phyloP scores from a whole-genome alignment of 2,797 vertebrate species.

The Hippocampus kuda region DNA sequence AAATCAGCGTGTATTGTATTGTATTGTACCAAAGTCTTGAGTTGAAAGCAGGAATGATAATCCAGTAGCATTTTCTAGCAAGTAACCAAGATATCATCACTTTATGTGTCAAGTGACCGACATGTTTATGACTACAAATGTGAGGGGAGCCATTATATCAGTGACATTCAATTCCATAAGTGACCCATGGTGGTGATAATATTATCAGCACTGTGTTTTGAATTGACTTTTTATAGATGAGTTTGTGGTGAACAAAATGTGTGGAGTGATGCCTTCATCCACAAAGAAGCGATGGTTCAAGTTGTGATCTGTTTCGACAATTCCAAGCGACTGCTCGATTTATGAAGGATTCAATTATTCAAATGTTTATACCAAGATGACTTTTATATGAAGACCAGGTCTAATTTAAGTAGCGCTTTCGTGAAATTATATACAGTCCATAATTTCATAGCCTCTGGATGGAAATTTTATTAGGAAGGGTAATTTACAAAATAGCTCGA shows the following conservation, averaged over 20 bases:
- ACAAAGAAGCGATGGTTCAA: not conserved
- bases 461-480: not conserved
- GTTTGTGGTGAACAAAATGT: not conserved
- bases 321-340: not conserved
- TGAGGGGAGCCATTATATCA: not conserved
- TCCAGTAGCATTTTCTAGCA: not conserved
- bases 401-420: not conserved
- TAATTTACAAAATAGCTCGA: not conserved
- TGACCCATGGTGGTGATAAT: not conserved
- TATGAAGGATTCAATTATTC: not conserved
- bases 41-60: not conserved
- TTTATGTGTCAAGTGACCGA: conserved; percentile 1
- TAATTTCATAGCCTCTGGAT: not conserved
- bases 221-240: conserved; percentile 1
- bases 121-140: not conserved
- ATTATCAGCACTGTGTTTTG: not conserved
- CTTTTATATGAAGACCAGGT: not conserved
- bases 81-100: not conserved
- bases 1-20: too few species aligned
- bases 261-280: not conserved
- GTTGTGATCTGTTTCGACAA: not conserved
- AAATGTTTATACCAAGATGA: not conserved
- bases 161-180: not conserved
- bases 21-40: not conserved
- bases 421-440: not conserved